Base-by-base conservation (phyloP, 2,888 invertebrate genomes). In the Pachymerium ferrugineum region DNA sequence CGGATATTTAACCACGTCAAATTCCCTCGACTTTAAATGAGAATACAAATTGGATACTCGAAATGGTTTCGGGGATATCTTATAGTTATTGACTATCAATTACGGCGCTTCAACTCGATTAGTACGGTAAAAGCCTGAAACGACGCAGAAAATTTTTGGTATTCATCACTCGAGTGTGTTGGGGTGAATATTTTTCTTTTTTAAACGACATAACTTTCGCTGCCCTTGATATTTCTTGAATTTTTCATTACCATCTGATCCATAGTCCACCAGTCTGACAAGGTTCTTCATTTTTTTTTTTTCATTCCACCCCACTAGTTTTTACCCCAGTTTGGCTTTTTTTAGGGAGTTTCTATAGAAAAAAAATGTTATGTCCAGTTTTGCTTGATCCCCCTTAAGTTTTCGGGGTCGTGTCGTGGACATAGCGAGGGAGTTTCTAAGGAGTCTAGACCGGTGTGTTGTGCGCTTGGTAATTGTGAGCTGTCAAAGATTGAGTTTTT, bases 371-470 rank as follows among this genome's bases (percentile, higher is more conserved):
- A 47, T 47, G 47, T 47, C 47, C 47, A 47, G 47, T 19, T 5
- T 6, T 3, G 47, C 3, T 47, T 6, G 47, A 19, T 22, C 22
- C 47, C 47, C 47, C 47, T 47, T 22, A 2, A 5, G 22, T 22
- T 22, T 47, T 22, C 47, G 19, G 19, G 47, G 47, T 47, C 47
- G 22, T 47, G 47, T 19, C 12, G 19, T 47, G 47, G 47, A 47
- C 47, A 47, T 6, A 5, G 12, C 19, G 16, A 19, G 8, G 16
- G 16, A n/a, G 12, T 42, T 16, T 47, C 16, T 47, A 47, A 3
- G 19, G 47, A 47, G 47, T 47, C 47, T 47, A 47, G 47, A 47
- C 47, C 47, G 47, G 47, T 47, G 38, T 38, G n/a, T n/a, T 38
- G 38, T 12, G 14, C 16, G 47, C 19, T 22, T 22, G 16, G 3